Percentiles rank a stretch among this genome's conserved stretches.
Evolutionary conservation across 2,888 invertebrate genomes (phyloP).

Genomic region (Lomographa bimaculata): DNA sequence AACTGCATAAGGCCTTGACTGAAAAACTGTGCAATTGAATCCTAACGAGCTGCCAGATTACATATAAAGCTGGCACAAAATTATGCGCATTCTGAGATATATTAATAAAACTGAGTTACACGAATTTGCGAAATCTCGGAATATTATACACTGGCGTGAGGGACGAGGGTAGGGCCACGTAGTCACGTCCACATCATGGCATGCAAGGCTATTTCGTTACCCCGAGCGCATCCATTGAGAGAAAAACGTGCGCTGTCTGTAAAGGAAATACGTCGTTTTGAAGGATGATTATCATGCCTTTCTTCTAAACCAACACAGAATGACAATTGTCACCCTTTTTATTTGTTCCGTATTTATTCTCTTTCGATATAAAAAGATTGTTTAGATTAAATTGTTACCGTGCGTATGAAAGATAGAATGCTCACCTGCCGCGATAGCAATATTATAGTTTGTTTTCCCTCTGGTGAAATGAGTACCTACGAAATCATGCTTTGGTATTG

Average conservation of each 20-base stretch:
- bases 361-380: no score
- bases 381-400: no score
- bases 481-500: no score
- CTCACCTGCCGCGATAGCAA: no score
- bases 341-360: no score
- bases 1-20: no score
- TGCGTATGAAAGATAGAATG: no score
- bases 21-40: no score
- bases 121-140: constrained; percentile 24
- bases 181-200: constrained; percentile 18
- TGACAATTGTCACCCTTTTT: no score
- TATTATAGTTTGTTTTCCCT: no score
- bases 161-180: background rate
- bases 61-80: constrained; percentile 2
- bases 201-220: constrained; percentile 26
- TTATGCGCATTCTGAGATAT: constrained; percentile 17
- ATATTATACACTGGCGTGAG: constrained; percentile 8
- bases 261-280: constrained; percentile 17
- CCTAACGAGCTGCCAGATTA: background rate
- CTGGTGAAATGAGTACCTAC: no score
- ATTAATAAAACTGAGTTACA: constrained; percentile 26
- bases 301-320: no score
- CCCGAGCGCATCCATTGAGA: constrained; percentile 12
- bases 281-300: constrained; percentile 13
- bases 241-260: constrained; percentile 19